These are phyloP conservation scores for Gymnothorax reevesii DNA, from an alignment of 2,797 vertebrate genomes.

Conservation along the genomic window DNA sequence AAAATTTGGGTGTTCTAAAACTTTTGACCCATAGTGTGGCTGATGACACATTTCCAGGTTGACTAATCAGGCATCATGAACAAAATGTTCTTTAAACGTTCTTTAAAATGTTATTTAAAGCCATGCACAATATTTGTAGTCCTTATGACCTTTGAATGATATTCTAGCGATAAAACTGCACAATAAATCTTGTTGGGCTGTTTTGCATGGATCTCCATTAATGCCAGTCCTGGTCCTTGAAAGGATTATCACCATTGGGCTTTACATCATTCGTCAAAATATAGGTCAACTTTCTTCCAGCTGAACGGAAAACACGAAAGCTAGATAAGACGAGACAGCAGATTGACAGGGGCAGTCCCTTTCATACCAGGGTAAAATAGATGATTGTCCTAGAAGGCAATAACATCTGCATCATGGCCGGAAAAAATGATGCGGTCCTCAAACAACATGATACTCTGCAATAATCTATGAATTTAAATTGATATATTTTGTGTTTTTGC, in stretches of 20 bases:
- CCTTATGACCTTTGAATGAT: constrained; percentile 62
- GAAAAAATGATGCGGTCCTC: background rate
- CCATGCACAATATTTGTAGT: constrained; percentile 60
- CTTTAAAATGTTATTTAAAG: constrained; percentile 53
- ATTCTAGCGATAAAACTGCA: constrained; percentile 63
- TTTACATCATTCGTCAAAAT: constrained; percentile 35
- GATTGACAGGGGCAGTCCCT: constrained; percentile 7
- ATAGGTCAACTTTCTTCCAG: constrained; percentile 7
- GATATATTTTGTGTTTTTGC: constrained; percentile 27
- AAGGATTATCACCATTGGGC: constrained; percentile 47
- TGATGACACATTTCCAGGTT: constrained; percentile 42
- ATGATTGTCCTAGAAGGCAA: constrained; percentile 1
- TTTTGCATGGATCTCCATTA: constrained; percentile 58
- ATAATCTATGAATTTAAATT: constrained; percentile 6
- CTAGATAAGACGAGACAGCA: background rate
- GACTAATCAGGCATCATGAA: constrained; percentile 61
- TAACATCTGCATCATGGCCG: background rate
- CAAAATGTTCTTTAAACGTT: constrained; percentile 56
- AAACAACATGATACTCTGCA: background rate
- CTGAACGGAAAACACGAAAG: constrained; percentile 23
- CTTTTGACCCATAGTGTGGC: background rate
- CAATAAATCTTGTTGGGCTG: constrained; percentile 59
- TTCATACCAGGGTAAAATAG: background rate
- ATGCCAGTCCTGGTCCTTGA: constrained; percentile 63
- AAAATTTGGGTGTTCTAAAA: too few species aligned